A percentile compares a stretch with the other conserved stretches of the same genome.
Evolutionary conservation across 2,888 invertebrate genomes (phyloP).

Genomic region (Noctuana brunneofusca): DNA sequence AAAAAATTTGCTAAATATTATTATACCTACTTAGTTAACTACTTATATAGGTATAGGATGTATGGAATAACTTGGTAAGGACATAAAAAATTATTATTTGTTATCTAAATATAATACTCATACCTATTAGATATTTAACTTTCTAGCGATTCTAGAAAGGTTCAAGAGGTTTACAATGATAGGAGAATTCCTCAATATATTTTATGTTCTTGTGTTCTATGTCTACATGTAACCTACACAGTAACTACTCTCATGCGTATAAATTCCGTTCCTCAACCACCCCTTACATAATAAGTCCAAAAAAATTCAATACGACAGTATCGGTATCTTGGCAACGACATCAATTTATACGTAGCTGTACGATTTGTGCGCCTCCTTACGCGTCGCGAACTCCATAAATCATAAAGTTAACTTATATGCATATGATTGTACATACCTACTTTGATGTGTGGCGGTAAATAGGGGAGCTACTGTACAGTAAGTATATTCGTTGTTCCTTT

Average conservation of each 20-base stretch:
- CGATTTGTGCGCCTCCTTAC: constrained; percentile 31
- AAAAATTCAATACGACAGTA: constrained; percentile 36
- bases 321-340: constrained; percentile 38
- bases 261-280: not conserved
- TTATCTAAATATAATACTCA: too few relatives aligned
- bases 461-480: constrained; percentile 17
- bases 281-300: constrained; percentile 20
- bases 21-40: too few relatives aligned
- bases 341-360: constrained; percentile 28
- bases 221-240: not conserved
- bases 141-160: too few relatives aligned
- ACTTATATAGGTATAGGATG: too few relatives aligned
- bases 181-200: too few relatives aligned
- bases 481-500: constrained; percentile 10
- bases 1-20: too few relatives aligned
- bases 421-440: constrained; percentile 15
- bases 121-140: too few relatives aligned
- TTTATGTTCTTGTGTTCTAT: too few relatives aligned
- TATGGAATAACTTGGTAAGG: too few relatives aligned
- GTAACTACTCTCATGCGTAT: constrained; percentile 9
- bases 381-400: constrained; percentile 33
- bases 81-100: too few relatives aligned
- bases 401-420: constrained; percentile 33
- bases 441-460: constrained; percentile 25
- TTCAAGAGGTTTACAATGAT: too few relatives aligned